phyloP scores from a whole-genome alignment of 2,113 vertebrate genomes.

The Sakesphorus luctuosus region DNA sequence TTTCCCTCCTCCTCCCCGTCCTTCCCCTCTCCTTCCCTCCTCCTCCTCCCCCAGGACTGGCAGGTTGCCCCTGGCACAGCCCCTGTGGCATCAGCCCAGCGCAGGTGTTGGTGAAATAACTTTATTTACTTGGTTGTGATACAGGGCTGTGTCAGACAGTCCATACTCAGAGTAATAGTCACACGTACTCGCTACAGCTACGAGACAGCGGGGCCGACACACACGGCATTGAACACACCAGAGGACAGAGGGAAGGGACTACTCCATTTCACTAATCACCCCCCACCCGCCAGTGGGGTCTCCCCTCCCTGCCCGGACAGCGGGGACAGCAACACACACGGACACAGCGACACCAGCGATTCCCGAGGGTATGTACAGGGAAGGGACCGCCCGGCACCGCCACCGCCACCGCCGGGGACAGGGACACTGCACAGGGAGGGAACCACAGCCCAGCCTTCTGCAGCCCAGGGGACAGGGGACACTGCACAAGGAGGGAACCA shows the following conservation, averaged over 20 bases:
- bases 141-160: slow-evolving; percentile 89
- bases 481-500: too few relatives aligned
- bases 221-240: slow-evolving; percentile 85
- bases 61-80: fast-evolving
- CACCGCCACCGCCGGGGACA: not conserved
- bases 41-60: not conserved
- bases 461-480: not conserved
- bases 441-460: slow-evolving; percentile 10
- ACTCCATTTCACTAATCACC: slow-evolving; percentile 57
- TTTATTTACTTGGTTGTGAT: slow-evolving; percentile 81
- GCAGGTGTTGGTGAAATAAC: slow-evolving; percentile 81
- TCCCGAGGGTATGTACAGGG: slow-evolving; percentile 58
- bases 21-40: not conserved
- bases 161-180: slow-evolving; percentile 88
- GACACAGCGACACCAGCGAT: slow-evolving; percentile 66
- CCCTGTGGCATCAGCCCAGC: not conserved
- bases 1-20: not conserved
- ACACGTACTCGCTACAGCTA: slow-evolving; percentile 91
- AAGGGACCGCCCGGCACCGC: not conserved
- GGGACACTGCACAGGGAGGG: not conserved
- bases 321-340: slow-evolving; percentile 48
- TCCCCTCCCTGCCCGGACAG: not conserved
- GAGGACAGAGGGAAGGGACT: slow-evolving; percentile 82
- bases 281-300: not conserved
- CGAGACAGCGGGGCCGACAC: slow-evolving; percentile 87